Evolutionary conservation across 2,888 invertebrate genomes (phyloP), one percentile per base, ranked within the genome.

Genomic region (Hyposoter didymator): DNA sequence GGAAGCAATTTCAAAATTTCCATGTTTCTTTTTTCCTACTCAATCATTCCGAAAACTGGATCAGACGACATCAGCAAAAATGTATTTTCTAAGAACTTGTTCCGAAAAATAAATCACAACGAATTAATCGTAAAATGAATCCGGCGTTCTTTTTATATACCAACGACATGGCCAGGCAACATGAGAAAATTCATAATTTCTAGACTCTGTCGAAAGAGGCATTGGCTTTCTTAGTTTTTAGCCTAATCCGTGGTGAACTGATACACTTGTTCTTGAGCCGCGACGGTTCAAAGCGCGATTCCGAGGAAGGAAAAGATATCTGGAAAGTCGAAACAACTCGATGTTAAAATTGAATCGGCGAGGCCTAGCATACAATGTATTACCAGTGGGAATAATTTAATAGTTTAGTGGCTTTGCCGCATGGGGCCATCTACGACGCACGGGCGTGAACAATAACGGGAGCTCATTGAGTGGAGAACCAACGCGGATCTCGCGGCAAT

Each of bases 361-460:
- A 28, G 19, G 64, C 73, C 62, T 62, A 17, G 2, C 17, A 32
- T 45, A 59, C 19, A 28, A 59, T 62, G 59, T 74, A 32, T 43
- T 8, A 62, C 28, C 17, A 22, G 45, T 59, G 14, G 43, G 39
- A 17, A 39, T 45, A 39, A 17, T 47, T 76, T 49, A 14, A 64
- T 22, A 28, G 47, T 78, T 78, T 70, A 78, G 45, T 59, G 78
- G 19, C 55, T 32, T 7, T 32, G 28, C 70, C 32, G 39, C 35
- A 45, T 45, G 32, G 32, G 19, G 35, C 47, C 69, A 43, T 59
- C 45, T 66, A 52, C 64, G 17, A 52, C 19, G 73, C 66, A 47
- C 67, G 52, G 78, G 78, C 70, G 80, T 64, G 64, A 73, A 78
- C 76, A 67, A 78, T 84, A 84, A 81, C 76, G 81, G 72, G 67